Evolutionary conservation across 2,888 invertebrate species (phyloP), one percentile per base, ranked within the genome.

Genomic region (Chesias legatella): DNA sequence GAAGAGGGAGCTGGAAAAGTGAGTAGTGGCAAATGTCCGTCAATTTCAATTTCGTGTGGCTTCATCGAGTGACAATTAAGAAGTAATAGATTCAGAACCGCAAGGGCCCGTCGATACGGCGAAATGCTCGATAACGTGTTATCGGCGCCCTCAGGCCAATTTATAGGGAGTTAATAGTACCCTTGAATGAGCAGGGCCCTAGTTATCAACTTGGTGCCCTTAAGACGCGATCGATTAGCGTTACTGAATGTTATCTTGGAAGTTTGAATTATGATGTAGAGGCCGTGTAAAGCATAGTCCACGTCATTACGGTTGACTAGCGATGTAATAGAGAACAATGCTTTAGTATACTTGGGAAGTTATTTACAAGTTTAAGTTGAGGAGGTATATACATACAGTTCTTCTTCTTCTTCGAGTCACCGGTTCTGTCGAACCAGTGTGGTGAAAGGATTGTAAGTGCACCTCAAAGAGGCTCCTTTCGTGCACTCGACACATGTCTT

Each of bases 101-200:
- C 53, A 42, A 40, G 58, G 67, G 20, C 21, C 77, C 65, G 67
- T 76, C 77, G 77, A 83, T 83, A 82, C 78, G 74, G 74, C 69
- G 73, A 76, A 79, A 77, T 73, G 69, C 73, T 73, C 79, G 84
- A 83, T 83, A 82, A 80, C 72, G 77, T 75, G 79, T 71, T 82
- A 82, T 83, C 83, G 69, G 73, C 60, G 64, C 64, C 78, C 75
- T 71, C 64, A 57, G 63, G 63, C 59, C 76, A 73, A 79, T 81
- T 83, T 80, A 82, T 79, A 68, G 73, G 60, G 69, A 77, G 78
- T 75, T 81, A 77, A 83, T 79, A 73, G 80, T 66, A 73, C 75
- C 77, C 79, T 72, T 73, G 65, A 69, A 73, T 70, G 67, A 62
- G 54, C 64, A 52, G 44, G 59, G 51, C 52, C 29, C 33, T 38